A percentile compares a stretch with the other conserved stretches of the same genome.
Conservation (phyloP, 2,888 invertebrate species). For the Tortrix viridana region DNA sequence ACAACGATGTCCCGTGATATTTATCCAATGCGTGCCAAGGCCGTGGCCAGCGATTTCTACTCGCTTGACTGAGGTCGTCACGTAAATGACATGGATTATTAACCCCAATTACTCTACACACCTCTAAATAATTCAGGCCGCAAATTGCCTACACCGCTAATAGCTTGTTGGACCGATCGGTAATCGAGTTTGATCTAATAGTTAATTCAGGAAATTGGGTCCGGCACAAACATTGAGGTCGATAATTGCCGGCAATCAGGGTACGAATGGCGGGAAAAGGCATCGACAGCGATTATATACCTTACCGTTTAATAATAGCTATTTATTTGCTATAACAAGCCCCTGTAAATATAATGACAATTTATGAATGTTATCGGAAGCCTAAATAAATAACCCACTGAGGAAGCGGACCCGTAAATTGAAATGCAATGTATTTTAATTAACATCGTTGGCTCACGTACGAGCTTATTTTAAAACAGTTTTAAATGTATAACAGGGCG, state of each 20-base stretch:
- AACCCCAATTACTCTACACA: not conserved
- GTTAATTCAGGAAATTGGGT: constrained; percentile 12
- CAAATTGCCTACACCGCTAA: constrained; percentile 2
- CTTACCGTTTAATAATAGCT: constrained; percentile 25
- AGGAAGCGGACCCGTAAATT: constrained; percentile 7
- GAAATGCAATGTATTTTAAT: no score
- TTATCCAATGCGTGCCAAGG: not conserved
- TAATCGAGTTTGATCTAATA: constrained; percentile 15
- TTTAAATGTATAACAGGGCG: no score
- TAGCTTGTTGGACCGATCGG: constrained; percentile 6
- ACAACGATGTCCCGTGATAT: no score
- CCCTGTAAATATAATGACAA: constrained; percentile 29
- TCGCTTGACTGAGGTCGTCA: not conserved
- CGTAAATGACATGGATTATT: constrained; percentile 1
- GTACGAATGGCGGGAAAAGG: not conserved
- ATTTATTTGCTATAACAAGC: constrained; percentile 28
- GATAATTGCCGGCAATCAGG: constrained; percentile 1
- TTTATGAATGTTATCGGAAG: constrained; percentile 16
- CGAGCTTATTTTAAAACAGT: no score
- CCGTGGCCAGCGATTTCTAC: not conserved
- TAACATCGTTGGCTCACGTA: no score
- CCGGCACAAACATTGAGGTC: constrained; percentile 14
- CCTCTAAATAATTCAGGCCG: not conserved
- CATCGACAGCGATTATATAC: not conserved
- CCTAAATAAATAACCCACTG: constrained; percentile 18